These are phyloP conservation scores for Eucidaris tribuloides DNA, from an alignment of 35 echinoderm and acorn worm species.

Conservation along the genomic window DNA sequence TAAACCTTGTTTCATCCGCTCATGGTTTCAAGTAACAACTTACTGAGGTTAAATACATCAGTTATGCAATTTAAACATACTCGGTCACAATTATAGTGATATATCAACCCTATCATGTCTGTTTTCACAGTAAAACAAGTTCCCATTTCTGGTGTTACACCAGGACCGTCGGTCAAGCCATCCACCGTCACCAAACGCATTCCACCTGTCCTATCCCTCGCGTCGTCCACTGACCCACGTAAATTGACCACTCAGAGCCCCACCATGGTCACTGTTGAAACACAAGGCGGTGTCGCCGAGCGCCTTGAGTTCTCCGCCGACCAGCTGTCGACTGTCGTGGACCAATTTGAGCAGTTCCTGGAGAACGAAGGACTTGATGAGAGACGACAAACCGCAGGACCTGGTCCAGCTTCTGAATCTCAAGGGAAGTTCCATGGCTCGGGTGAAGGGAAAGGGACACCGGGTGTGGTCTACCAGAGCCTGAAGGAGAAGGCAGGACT, in stretches of 20 bases:
- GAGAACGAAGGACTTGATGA: constrained; percentile 71
- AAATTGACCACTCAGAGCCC: background rate
- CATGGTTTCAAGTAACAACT: too few species aligned
- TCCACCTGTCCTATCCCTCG: background rate
- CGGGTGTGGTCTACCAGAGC: background rate
- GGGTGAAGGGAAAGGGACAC: too few species aligned
- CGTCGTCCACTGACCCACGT: background rate
- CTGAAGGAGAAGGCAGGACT: background rate
- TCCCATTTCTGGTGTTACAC: background rate
- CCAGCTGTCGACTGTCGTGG: constrained; percentile 73
- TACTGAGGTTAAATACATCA: too few species aligned
- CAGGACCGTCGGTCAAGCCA: background rate
- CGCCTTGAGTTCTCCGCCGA: constrained; percentile 43
- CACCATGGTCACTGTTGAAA: constrained; percentile 56
- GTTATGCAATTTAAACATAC: too few species aligned
- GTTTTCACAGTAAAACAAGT: background rate
- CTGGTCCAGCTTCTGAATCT: too few species aligned
- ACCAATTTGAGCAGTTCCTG: constrained; percentile 95
- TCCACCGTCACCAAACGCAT: background rate
- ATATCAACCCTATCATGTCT: too few species aligned
- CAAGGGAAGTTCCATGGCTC: too few species aligned
- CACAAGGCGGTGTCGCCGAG: constrained; percentile 55
- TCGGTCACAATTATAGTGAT: too few species aligned
- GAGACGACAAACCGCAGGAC: too few species aligned
- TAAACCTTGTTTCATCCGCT: too few species aligned